Conservation (phyloP, 2,888 invertebrate genomes). For the Achlya flavicornis region DNA sequence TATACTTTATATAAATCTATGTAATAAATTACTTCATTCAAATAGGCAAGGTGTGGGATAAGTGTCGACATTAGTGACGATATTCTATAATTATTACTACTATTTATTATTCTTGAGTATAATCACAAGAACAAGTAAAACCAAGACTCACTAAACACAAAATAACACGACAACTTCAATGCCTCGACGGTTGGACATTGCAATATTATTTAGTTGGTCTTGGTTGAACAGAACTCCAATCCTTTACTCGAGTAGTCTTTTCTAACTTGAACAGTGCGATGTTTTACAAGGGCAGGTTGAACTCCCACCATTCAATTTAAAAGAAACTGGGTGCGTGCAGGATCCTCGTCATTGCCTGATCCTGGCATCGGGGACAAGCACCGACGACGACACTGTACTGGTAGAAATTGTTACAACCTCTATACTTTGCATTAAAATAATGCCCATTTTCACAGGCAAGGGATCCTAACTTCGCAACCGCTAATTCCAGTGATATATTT, state of each 20-base stretch:
- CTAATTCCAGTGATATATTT: constrained; percentile 76
- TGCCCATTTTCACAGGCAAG: constrained; percentile 90
- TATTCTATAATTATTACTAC: constrained; percentile 28
- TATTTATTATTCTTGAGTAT: constrained; percentile 53
- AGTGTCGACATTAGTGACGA: constrained; percentile 31
- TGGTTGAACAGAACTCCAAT: constrained; percentile 84
- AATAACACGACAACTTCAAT: constrained; percentile 61
- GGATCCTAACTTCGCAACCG: constrained; percentile 81
- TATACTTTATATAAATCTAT: constrained; percentile 30
- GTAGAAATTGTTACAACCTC: constrained; percentile 89
- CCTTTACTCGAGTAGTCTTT: constrained; percentile 82
- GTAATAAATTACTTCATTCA: constrained; percentile 37
- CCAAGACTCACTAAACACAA: constrained; percentile 85
- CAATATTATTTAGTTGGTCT: constrained; percentile 81
- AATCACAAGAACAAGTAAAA: constrained; percentile 74
- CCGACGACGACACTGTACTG: constrained; percentile 76
- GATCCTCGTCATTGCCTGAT: constrained; percentile 67
- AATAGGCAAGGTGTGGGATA: constrained; percentile 50
- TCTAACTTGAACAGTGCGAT: constrained; percentile 83
- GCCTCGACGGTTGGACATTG: constrained; percentile 61
- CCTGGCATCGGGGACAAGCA: constrained; percentile 48
- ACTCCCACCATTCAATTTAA: constrained; percentile 83
- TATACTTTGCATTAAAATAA: constrained; percentile 97
- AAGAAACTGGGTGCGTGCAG: constrained; percentile 81
- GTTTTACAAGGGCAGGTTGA: constrained; percentile 72